These are phyloP conservation scores for Bucorvus abyssinicus DNA, from an alignment of 2,797 vertebrate species.

Conservation along the genomic window DNA sequence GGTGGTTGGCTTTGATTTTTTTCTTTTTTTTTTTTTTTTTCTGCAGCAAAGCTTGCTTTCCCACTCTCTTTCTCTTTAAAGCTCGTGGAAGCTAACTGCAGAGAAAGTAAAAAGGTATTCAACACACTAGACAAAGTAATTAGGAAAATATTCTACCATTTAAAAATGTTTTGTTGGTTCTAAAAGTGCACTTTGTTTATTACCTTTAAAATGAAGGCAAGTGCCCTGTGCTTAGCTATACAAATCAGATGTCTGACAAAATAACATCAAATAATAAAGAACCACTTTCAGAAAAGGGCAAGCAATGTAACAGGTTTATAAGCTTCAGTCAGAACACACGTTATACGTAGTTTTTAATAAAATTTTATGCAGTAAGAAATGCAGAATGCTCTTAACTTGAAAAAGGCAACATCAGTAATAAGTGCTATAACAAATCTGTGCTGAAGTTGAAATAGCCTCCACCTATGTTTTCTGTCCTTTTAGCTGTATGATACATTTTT, in stretches of 20 bases:
- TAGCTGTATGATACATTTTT: neutral
- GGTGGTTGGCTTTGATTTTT: conserved; percentile 65
- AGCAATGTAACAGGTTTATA: conserved; percentile 3
- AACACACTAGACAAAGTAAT: conserved; percentile 42
- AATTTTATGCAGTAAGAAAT: conserved; percentile 32
- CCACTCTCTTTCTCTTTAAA: conserved; percentile 38
- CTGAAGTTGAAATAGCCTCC: neutral
- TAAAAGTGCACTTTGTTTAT: conserved; percentile 21
- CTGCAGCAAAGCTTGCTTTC: conserved; percentile 48
- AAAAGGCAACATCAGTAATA: neutral
- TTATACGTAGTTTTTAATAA: neutral
- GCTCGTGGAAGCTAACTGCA: conserved; percentile 50
- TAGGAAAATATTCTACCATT: conserved; percentile 30
- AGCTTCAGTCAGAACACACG: neutral
- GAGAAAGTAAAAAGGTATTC: conserved; percentile 48
- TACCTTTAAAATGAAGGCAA: neutral
- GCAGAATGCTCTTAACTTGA: neutral
- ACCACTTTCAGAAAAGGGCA: conserved; percentile 37
- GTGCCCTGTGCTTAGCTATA: conserved; percentile 9
- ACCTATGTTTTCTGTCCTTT: neutral
- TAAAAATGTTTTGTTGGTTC: conserved; percentile 19
- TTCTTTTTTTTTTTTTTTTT: conserved; percentile 20
- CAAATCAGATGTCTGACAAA: conserved; percentile 33
- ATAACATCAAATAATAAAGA: conserved; percentile 40
- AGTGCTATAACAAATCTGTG: neutral